phyloP scores from a whole-genome alignment of 2,797 vertebrate genomes.

The Ibycter americanus region DNA sequence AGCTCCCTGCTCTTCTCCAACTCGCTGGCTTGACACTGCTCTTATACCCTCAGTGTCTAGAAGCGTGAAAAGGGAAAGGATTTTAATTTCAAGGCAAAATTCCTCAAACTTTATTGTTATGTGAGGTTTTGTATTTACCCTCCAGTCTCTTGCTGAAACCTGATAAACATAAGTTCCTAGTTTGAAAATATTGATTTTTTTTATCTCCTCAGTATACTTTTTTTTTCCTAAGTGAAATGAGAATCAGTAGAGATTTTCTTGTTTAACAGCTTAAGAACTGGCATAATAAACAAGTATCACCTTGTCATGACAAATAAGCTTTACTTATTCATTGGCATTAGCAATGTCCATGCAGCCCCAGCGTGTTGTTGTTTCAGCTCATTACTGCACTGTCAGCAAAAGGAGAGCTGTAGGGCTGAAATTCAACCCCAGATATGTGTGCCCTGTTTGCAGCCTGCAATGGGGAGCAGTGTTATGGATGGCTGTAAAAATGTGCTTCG shows the following conservation, averaged over 20 bases:
- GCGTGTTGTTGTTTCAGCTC: neutral
- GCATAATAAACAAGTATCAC: neutral
- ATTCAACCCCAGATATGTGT: neutral
- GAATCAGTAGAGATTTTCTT: neutral
- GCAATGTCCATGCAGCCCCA: neutral
- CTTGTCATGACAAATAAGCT: conserved; percentile 19
- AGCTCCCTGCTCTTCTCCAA: neutral
- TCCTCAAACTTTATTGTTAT: neutral
- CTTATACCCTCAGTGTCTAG: neutral
- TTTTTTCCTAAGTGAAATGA: neutral
- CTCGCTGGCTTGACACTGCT: neutral
- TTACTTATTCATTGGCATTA: neutral
- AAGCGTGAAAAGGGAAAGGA: neutral
- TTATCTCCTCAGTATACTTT: neutral
- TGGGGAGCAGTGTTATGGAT: neutral
- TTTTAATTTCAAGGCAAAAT: neutral
- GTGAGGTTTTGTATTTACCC: neutral
- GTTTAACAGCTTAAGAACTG: neutral
- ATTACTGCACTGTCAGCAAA: neutral
- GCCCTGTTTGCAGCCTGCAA: neutral
- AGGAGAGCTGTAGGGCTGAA: neutral
- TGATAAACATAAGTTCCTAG: neutral
- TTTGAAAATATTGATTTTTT: neutral
- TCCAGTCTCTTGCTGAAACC: neutral
- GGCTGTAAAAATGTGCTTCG: neutral